These are phyloP conservation scores for Ormyrus thymus DNA, from an alignment of 2,888 invertebrate genomes.

Conservation along the genomic window DNA sequence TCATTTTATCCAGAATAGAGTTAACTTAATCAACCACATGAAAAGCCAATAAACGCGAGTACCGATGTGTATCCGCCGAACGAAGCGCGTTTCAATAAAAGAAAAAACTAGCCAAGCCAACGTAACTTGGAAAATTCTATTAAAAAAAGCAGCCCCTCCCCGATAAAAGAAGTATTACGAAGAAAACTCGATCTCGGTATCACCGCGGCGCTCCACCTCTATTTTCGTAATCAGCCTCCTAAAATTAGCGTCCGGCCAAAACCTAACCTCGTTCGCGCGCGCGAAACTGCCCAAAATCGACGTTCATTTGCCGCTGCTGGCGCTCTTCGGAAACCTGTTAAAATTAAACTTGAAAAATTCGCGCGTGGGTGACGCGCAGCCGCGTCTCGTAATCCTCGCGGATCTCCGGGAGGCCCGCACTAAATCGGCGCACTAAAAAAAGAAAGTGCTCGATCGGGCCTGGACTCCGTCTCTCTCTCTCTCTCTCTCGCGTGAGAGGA, in stretches of 20 bases:
- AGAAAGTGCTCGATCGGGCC: no score
- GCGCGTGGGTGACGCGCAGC: background rate
- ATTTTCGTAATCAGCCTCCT: no score
- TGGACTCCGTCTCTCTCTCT: no score
- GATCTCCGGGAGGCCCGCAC: background rate
- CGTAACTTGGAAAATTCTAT: background rate
- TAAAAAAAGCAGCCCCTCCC: background rate
- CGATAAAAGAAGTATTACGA: background rate
- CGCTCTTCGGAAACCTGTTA: background rate
- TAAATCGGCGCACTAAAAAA: no score
- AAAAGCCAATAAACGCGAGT: background rate
- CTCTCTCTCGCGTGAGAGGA: no score
- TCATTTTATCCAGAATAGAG: slow-evolving; percentile 27
- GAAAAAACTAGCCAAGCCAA: background rate
- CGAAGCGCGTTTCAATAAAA: background rate
- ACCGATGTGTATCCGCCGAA: no score
- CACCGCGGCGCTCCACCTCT: no score
- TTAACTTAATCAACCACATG: slow-evolving; percentile 12
- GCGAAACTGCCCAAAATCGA: background rate
- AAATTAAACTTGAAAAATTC: background rate
- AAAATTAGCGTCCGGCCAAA: no score
- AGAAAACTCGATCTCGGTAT: no score
- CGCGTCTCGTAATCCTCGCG: background rate
- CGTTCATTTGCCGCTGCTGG: background rate
- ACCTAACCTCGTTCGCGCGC: no score